Conservation (phyloP, 2,113 vertebrate species). For the Scalopus aquaticus region DNA sequence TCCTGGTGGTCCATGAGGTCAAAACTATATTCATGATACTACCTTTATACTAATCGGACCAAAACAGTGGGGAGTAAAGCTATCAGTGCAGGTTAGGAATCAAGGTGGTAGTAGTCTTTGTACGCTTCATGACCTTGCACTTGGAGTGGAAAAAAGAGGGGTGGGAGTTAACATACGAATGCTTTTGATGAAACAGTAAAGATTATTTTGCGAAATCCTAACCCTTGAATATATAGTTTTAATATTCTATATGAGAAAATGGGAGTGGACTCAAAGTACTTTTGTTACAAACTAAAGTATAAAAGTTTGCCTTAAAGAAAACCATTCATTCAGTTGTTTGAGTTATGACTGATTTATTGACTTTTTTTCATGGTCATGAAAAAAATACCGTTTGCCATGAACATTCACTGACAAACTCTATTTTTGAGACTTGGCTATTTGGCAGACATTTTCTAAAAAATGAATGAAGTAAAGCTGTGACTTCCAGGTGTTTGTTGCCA, state of each 20-base stretch:
- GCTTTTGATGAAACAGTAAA: not conserved
- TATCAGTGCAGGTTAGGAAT: not conserved
- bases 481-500: slow-evolving; percentile 18
- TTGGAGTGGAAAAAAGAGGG: not conserved
- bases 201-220: not conserved
- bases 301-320: not conserved
- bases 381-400: too few species aligned
- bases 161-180: not conserved
- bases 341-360: not conserved
- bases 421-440: not conserved
- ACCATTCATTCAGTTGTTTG: not conserved
- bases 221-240: not conserved
- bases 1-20: not conserved
- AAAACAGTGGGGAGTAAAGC: not conserved
- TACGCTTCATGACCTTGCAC: not conserved
- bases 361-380: not conserved
- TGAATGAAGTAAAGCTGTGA: not conserved
- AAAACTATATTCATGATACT: not conserved
- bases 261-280: not conserved
- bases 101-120: not conserved
- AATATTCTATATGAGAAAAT: not conserved
- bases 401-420: not conserved
- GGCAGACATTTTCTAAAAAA: slow-evolving; percentile 11
- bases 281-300: not conserved
- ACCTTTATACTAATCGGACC: not conserved